A percentile compares a stretch with the other conserved stretches of the same genome.
Evolutionary conservation across 2,888 invertebrate species (phyloP).

Genomic region (Cybosia mesomella): DNA sequence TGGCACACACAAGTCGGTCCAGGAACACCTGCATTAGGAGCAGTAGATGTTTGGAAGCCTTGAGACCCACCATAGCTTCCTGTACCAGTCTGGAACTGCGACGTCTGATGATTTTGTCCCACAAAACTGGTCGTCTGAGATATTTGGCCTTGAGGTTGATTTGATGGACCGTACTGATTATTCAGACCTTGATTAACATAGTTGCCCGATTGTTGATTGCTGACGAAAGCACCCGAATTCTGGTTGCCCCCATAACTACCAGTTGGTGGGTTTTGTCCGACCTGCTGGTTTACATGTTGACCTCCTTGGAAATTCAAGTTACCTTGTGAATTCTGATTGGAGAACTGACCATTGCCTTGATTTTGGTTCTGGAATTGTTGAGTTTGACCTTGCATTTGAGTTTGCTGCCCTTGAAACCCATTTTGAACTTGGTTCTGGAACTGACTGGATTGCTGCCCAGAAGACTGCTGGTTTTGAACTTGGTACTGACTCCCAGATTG

Average conservation of each 20-base stretch:
- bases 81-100: conserved; percentile 33
- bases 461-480: conserved; percentile 48
- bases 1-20: conserved; percentile 80
- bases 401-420: conserved; percentile 46
- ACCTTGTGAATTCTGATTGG: conserved; percentile 41
- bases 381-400: conserved; percentile 36
- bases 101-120: conserved; percentile 40
- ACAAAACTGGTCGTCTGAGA: conserved; percentile 36
- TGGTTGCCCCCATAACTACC: conserved; percentile 36
- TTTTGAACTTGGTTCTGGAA: conserved; percentile 46
- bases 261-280: conserved; percentile 27
- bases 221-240: conserved; percentile 21
- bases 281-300: conserved; percentile 31
- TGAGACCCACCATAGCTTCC: conserved; percentile 48
- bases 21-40: conserved; percentile 57
- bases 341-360: conserved; percentile 38
- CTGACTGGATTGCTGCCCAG: conserved; percentile 45
- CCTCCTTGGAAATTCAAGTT: conserved; percentile 39
- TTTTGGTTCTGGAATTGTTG: conserved; percentile 25
- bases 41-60: conserved; percentile 62
- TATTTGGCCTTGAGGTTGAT: conserved; percentile 31
- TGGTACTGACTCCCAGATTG: conserved; percentile 42
- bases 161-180: conserved; percentile 28
- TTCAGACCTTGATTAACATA: conserved; percentile 28
- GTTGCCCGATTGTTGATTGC: conserved; percentile 17